These are phyloP conservation scores for Ctenopoma multispine DNA, from an alignment of 2,797 vertebrate species.

Conservation along the genomic window DNA sequence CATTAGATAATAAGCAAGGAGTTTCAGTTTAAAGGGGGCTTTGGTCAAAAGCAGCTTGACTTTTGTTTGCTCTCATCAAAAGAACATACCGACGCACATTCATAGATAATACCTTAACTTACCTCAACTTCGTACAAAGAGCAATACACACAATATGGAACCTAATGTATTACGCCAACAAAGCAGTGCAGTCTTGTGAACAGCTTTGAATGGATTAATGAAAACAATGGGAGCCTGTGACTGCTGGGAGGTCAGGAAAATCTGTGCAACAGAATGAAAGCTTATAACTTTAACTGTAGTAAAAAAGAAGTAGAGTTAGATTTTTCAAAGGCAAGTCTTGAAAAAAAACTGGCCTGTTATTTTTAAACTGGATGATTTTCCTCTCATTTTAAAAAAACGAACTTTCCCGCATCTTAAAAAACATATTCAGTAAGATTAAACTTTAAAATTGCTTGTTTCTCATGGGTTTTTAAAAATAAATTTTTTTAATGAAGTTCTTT, in stretches of 20 bases:
- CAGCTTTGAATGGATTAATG: constrained; percentile 58
- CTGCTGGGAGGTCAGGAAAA: constrained; percentile 46
- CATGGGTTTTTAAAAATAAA: no score
- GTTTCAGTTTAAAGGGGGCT: no score
- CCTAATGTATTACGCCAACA: constrained; percentile 28
- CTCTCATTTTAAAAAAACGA: neutral
- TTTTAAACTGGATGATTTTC: neutral
- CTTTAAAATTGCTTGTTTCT: neutral
- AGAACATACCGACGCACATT: neutral
- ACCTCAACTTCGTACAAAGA: constrained; percentile 13
- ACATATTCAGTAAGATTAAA: neutral
- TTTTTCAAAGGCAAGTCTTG: constrained; percentile 19
- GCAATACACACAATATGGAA: constrained; percentile 10
- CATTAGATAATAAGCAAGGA: no score
- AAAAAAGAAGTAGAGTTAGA: constrained; percentile 49
- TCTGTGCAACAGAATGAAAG: constrained; percentile 17
- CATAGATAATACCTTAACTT: neutral
- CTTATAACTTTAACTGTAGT: constrained; percentile 27
- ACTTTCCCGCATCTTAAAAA: neutral
- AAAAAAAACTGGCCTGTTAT: neutral
- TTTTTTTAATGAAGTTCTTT: constrained; percentile 4
- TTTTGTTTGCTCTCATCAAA: neutral
- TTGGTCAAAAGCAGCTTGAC: neutral
- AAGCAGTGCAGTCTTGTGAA: constrained; percentile 32
- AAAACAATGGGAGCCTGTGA: constrained; percentile 64